A percentile compares a stretch with the other conserved stretches of the same genome.
These are phyloP conservation scores for Chrysotoxum bicinctum DNA, from an alignment of 2,888 invertebrate species.

Conservation along the genomic window DNA sequence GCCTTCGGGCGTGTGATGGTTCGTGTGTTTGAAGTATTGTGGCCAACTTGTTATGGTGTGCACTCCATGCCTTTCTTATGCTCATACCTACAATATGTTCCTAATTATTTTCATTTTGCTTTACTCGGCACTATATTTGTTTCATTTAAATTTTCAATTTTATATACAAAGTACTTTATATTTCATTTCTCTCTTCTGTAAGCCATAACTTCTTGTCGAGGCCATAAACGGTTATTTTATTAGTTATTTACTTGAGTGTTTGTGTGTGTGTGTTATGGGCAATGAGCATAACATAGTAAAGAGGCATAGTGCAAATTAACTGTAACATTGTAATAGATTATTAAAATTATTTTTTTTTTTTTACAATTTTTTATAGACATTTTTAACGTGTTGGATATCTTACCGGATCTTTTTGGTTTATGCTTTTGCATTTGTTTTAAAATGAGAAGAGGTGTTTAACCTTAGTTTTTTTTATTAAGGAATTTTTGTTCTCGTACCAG, in stretches of 20 bases:
- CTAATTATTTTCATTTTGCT: constrained; percentile 36
- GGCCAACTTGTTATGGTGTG: constrained; percentile 69
- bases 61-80: constrained; percentile 46
- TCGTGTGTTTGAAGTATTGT: constrained; percentile 60
- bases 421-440: constrained; percentile 26
- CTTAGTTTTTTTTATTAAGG: not conserved
- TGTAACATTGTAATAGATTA: constrained; percentile 68
- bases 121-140: not conserved
- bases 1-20: constrained; percentile 71
- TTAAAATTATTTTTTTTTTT: constrained; percentile 37
- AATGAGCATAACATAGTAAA: not conserved
- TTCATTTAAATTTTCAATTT: constrained; percentile 28
- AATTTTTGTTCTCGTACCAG: not conserved
- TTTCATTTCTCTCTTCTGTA: constrained; percentile 52
- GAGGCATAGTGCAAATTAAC: constrained; percentile 57
- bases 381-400: constrained; percentile 16
- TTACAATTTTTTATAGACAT: constrained; percentile 1
- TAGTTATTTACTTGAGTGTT: constrained; percentile 36
- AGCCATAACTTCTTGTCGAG: constrained; percentile 70
- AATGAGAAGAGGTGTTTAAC: constrained; percentile 37
- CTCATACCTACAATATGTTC: not conserved
- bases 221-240: constrained; percentile 70
- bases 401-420: constrained; percentile 57
- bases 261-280: constrained; percentile 8
- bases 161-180: not conserved